Evolutionary conservation across 2,888 invertebrate genomes (phyloP).

Genomic region (Amphipyra berbera): DNA sequence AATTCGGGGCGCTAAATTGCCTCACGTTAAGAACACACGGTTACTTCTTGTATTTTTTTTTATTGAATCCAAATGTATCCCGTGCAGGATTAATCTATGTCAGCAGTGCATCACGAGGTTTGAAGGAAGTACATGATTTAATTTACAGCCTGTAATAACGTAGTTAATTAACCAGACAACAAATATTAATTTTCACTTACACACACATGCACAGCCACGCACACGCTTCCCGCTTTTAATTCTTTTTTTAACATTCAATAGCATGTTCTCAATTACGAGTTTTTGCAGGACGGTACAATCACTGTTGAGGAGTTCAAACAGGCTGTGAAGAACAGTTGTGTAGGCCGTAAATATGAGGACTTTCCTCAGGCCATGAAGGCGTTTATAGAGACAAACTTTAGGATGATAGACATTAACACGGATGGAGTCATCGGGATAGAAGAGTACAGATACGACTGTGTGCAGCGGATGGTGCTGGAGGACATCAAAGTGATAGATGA

Average conservation of each 20-base stretch:
- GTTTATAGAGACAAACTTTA: slow-evolving; percentile 95
- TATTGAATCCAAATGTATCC: no score
- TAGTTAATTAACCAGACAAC: slow-evolving; percentile 26
- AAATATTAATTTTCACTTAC: slow-evolving; percentile 45
- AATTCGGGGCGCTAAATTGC: no score
- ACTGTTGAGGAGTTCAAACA: slow-evolving; percentile 94
- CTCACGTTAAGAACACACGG: no score
- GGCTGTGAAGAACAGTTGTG: slow-evolving; percentile 94
- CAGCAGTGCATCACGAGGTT: no score
- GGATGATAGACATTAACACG: slow-evolving; percentile 94
- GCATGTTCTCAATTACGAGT: slow-evolving; percentile 45
- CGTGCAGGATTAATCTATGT: no score
- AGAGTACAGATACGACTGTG: slow-evolving; percentile 95
- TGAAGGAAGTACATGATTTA: no score
- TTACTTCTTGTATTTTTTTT: no score
- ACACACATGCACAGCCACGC: slow-evolving; percentile 68
- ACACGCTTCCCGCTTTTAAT: slow-evolving; percentile 72
- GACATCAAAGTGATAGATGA: slow-evolving; percentile 94
- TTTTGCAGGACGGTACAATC: slow-evolving; percentile 94
- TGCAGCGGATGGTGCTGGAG: slow-evolving; percentile 94
- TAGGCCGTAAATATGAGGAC: slow-evolving; percentile 93
- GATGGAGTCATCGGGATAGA: slow-evolving; percentile 95
- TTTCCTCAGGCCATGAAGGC: slow-evolving; percentile 96
- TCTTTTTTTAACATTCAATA: slow-evolving; percentile 27
- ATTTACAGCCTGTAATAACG: no score